Evolutionary conservation across 2,888 invertebrate genomes (phyloP).

Genomic region (Micoletzkya japonica): DNA sequence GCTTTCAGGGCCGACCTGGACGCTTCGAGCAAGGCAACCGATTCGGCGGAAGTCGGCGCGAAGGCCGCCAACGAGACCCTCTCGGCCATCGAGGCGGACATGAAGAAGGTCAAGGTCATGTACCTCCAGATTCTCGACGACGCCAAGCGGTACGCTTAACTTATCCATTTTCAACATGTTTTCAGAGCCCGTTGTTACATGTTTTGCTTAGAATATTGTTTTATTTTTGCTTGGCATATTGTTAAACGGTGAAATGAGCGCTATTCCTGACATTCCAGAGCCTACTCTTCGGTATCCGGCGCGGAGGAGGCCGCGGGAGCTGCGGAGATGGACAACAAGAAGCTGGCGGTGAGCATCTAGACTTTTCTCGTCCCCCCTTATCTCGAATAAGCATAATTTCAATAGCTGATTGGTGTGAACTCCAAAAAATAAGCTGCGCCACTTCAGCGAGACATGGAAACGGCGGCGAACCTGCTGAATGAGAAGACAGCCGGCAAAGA

Average conservation of each 20-base stretch:
- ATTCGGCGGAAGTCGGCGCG: conserved; percentile 32
- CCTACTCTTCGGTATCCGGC: conserved; percentile 39
- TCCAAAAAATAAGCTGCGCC: background rate
- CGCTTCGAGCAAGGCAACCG: conserved; percentile 35
- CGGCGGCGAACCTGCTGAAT: conserved; percentile 48
- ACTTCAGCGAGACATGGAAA: conserved; percentile 52
- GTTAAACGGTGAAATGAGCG: background rate
- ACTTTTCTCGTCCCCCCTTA: background rate
- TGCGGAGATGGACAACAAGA: conserved; percentile 45
- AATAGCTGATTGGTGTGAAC: background rate
- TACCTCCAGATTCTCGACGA: conserved; percentile 41
- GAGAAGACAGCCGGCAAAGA: conserved; percentile 56
- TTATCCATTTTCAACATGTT: background rate
- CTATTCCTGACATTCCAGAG: conserved; percentile 25
- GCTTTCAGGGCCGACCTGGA: conserved; percentile 38
- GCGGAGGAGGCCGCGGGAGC: conserved; percentile 39
- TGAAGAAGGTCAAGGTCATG: conserved; percentile 70
- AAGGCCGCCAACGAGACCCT: conserved; percentile 76
- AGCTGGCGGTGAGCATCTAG: conserved; percentile 33
- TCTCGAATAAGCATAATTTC: background rate
- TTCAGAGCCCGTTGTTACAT: background rate
- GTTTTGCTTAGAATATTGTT: background rate
- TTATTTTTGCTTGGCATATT: background rate
- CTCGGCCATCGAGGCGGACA: conserved; percentile 73
- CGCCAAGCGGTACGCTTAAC: conserved; percentile 37